Evolutionary conservation across 2,888 invertebrate species (phyloP).

Genomic region (Trachelus tabidus): DNA sequence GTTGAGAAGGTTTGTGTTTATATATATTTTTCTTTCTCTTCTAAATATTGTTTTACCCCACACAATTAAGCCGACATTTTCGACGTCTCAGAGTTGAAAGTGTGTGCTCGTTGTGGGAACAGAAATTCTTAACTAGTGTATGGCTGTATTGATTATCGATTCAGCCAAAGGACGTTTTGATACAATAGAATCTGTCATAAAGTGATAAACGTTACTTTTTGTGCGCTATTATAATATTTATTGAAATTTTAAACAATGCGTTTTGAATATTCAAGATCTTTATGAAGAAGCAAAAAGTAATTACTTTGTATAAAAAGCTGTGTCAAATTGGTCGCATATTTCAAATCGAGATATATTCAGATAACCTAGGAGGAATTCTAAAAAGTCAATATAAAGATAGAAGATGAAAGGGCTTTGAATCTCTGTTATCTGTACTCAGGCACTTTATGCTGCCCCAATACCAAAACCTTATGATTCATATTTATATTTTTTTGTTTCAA

Average conservation of each 20-base stretch:
- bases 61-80: slow-evolving; percentile 64
- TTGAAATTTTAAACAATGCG: neutral
- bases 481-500: slow-evolving; percentile 51
- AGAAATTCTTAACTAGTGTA: slow-evolving; percentile 43
- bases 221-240: neutral
- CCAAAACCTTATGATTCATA: neutral
- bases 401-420: neutral
- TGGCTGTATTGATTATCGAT: slow-evolving; percentile 21
- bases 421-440: neutral
- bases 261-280: slow-evolving; percentile 17
- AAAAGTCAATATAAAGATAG: neutral
- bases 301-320: neutral
- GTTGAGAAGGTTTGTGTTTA: slow-evolving; percentile 83
- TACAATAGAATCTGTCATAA: slow-evolving; percentile 24
- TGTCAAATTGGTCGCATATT: neutral
- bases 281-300: slow-evolving; percentile 12
- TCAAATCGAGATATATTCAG: neutral
- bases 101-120: slow-evolving; percentile 67
- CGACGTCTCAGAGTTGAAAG: slow-evolving; percentile 46
- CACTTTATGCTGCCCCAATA: neutral
- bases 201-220: slow-evolving; percentile 2
- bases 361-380: neutral
- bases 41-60: slow-evolving; percentile 48
- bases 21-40: slow-evolving; percentile 14
- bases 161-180: slow-evolving; percentile 35